These are phyloP conservation scores for Rhinoderma darwinii DNA, from an alignment of 2,113 vertebrate species.

Conservation along the genomic window DNA sequence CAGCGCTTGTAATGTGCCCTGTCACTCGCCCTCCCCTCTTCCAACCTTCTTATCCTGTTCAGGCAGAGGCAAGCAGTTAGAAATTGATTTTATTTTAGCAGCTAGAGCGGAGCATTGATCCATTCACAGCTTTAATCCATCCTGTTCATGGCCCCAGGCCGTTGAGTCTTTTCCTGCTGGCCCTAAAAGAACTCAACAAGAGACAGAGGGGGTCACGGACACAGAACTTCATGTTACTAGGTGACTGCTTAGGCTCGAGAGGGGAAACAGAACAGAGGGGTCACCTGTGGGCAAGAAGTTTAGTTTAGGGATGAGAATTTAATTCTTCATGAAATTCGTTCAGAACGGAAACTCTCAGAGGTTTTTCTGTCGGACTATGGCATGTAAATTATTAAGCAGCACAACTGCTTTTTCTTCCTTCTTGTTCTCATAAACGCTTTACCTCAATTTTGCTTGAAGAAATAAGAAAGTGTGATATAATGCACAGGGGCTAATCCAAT, in stretches of 20 bases:
- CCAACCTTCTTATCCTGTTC: not conserved
- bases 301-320: not conserved
- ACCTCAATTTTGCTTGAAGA: not conserved
- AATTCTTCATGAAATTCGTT: slow-evolving; percentile 9
- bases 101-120: slow-evolving; percentile 42
- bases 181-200: slow-evolving; percentile 1
- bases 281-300: not conserved
- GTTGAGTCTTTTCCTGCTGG: not conserved
- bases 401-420: not conserved
- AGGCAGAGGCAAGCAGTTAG: slow-evolving; percentile 37
- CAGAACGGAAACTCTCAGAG: not conserved
- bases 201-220: slow-evolving; percentile 35
- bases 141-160: slow-evolving; percentile 33
- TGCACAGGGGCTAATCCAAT: not conserved
- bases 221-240: not conserved
- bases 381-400: slow-evolving; percentile 5
- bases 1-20: slow-evolving; percentile 48
- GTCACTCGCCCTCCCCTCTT: not conserved
- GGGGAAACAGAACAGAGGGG: not conserved
- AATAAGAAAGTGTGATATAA: not conserved
- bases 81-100: slow-evolving; percentile 54
- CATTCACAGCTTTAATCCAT: slow-evolving; percentile 39
- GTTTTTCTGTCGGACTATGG: not conserved
- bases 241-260: not conserved
- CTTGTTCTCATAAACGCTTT: slow-evolving; percentile 10